Base-by-base conservation (phyloP, 2,888 invertebrate species). In the Hyppa rectilinea region DNA sequence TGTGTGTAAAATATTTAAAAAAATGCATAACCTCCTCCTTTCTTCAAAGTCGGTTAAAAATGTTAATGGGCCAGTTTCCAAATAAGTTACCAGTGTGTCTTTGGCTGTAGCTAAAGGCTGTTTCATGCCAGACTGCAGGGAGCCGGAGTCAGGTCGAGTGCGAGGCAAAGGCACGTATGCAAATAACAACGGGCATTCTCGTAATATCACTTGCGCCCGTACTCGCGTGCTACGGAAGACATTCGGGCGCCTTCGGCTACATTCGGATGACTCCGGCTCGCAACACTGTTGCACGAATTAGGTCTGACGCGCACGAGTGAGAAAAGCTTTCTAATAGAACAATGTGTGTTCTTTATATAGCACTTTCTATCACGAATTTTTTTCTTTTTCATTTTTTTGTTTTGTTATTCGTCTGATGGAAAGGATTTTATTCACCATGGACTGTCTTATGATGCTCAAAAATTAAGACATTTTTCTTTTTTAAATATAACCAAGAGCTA, bases 121-220 rank as follows among this genome's bases (percentile, higher is more conserved):
- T 38, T 36, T 59, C 61, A 66, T 45, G 55, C 62, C 55, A 77
- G 78, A 77, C 78, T 66, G 66, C 43, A 72, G 31, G 78, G 72
- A 72, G 72, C 78, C 76, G 29, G 45, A 58, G 53, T 36, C 1
- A 14, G 34, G 4, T 1, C 43, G 31, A 49, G 26, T 26, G 40
- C 34, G 17, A 58, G 45, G 14, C 69, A 64, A 10, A 43, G 34
- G 26, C 65, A 71, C 65, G 62, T 31, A 71, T 59, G 78, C 31
- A 62, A 76, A 77, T 76, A 76, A 43, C 47, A 59, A 45, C 31
- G 36, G 38, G 14, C 20, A 71, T 43, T 61, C 29, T 23, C 4
- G 20, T 23, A 43, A n/a, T 5, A 1, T 45, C 17, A 31, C 9
- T 75, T 56, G 10, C 52, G 31, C 45, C 14, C 23, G 47, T 34